Base-by-base conservation (phyloP, 2,113 vertebrate species). In the Thunnus maccoyii region DNA sequence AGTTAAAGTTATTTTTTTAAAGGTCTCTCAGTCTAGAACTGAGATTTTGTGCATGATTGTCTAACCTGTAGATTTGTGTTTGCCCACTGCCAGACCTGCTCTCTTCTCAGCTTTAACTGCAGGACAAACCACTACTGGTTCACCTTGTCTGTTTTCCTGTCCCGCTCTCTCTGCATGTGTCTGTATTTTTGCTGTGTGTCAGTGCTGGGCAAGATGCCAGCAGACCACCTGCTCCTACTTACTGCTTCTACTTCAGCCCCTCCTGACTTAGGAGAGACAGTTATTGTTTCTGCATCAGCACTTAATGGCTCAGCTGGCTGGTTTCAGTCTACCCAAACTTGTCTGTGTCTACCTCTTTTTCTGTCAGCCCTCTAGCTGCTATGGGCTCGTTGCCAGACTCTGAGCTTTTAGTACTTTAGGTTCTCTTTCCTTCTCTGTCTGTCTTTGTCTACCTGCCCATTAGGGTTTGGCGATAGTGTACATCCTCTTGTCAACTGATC, bases 261-360 rank as follows among this genome's bases (percentile, higher is more conserved):
- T 90, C 75, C 89, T 87, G 88, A 90, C 84, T 88, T 69, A 73
- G 81, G 81, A 84, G 82, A 92, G 90, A 92, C 92, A 90, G 88
- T 91, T 93, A 91, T 92, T 92, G 90, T 91, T 93, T 90, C 89
- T 92, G 88, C 89, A 92, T 90, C 89, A 90, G 85, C 86, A 90
- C 90, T 89, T 94, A 93, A 88, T 88, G 88, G 88, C 90, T 91
- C 90, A 89, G 89, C 87, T 92, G 87, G 87, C 86, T 92, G 89
- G 84, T 87, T 87, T 91, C 44, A 76, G 84, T 87, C 88, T 87
- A 71, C 88, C 86, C 85, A 41, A 88, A 87, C 89, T 76, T 89
- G 80, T 89, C 88, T 81, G 63, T 86, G 84, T 89, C 88, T 83
- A 72, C 87, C 78, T 75, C 77, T 72, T 85, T 91, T 88, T 89